Conservation (phyloP, 2,113 vertebrate species). For the Peromyscus leucopus region DNA sequence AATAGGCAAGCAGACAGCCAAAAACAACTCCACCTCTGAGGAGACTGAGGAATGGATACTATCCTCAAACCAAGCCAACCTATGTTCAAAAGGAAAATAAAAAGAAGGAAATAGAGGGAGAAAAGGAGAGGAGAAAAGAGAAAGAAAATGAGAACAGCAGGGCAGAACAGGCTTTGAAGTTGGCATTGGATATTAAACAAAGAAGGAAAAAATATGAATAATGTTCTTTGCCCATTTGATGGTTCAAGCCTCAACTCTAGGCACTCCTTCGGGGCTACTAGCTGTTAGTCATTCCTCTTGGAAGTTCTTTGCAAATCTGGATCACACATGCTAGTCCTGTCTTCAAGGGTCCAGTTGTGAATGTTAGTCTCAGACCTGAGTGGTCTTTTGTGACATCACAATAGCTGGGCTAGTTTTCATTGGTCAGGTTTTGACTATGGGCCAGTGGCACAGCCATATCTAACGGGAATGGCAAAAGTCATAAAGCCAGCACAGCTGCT, state of each 20-base stretch:
- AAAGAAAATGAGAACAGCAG: neutral
- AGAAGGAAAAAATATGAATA: neutral
- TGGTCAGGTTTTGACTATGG: neutral
- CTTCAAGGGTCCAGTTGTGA: neutral
- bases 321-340: neutral
- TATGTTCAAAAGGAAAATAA: neutral
- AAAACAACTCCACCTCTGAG: neutral
- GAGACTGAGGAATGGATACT: neutral
- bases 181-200: neutral
- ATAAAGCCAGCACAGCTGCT: too few species aligned
- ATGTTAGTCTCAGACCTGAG: neutral
- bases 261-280: neutral
- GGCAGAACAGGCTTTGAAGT: neutral
- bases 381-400: neutral
- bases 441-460: too few species aligned
- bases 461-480: too few species aligned
- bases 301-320: neutral
- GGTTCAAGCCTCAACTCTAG: neutral
- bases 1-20: neutral
- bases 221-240: neutral
- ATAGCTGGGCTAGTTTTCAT: neutral
- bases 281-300: neutral
- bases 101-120: neutral
- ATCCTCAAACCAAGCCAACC: neutral
- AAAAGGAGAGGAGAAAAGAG: neutral